Base-by-base conservation (phyloP, 2,888 invertebrate species). In the Steinernema carpocapsae region DNA sequence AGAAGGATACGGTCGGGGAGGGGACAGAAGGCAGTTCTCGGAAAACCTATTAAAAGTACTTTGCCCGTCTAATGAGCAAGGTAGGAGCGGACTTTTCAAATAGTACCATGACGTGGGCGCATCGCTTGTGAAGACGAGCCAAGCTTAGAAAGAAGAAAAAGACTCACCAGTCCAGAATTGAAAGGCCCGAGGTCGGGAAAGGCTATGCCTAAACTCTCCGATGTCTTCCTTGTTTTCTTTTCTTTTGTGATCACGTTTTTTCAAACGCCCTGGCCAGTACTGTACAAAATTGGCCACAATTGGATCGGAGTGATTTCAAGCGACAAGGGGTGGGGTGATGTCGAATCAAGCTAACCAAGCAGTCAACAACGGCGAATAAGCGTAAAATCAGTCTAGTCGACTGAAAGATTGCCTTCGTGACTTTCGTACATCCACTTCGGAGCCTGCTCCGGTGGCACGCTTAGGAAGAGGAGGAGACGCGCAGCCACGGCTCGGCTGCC, bases 321-420 rank as follows among this genome's bases (percentile, higher is more conserved):
- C 64, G 64, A 37, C 37, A 64, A 64, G 64, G 64, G 64, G 64
- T 29, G 64, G 64, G 64, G 17, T 64, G 64, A 64, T 32, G 64
- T 64, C 64, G 64, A 64, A 64, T 64, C 32, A 64, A 64, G 64
- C 64, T 64, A 64, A 64, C 64, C 64, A 64, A 64, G 29, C 64
- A 26, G 64, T 64, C 64, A 32, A 32, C 64, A 64, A 64, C 64
- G 64, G 64, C 64, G 64, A 64, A 64, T 64, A 64, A 32, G 64
- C 64, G 64, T 64, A 64, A 64, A 64, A 64, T 64, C 64, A 64
- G 64, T 64, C 64, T 29, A 64, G 64, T 64, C 64, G 64, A 64
- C 64, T 64, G 64, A 64, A 64, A 64, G 64, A 64, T 64, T 64
- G 64, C 64, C 64, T 64, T 64, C 64, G 64, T 64, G 64, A 29